Percentiles rank a stretch among this genome's conserved stretches.
Evolutionary conservation across 2,797 vertebrate genomes (phyloP).

Genomic region (Peromyscus melanophrys): DNA sequence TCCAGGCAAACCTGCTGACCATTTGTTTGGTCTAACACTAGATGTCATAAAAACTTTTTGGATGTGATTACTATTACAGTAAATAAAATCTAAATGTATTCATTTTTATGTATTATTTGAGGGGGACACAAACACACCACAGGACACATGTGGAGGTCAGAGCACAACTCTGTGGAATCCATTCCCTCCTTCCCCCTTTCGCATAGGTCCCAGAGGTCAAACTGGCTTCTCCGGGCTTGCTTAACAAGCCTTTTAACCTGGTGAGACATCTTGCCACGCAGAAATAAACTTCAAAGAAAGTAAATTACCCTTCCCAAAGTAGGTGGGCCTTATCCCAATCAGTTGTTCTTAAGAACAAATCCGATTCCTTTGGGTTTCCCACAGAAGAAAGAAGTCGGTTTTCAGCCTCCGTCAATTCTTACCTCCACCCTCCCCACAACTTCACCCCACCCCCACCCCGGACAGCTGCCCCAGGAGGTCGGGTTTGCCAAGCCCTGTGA

Average conservation of each 20-base stretch:
- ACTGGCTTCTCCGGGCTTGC: too few species aligned
- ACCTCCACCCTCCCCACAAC: neutral
- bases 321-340: neutral
- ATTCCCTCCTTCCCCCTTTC: neutral
- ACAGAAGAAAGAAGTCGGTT: conserved; percentile 1
- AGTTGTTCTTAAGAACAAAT: neutral
- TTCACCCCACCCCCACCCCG: neutral
- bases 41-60: neutral
- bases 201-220: neutral
- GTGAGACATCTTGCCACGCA: neutral
- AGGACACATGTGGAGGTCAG: neutral
- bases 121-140: neutral
- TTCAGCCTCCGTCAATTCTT: neutral
- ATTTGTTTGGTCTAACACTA: neutral
- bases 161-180: neutral
- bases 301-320: neutral
- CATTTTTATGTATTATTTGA: neutral
- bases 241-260: neutral
- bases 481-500: neutral
- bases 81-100: neutral
- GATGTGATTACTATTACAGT: neutral
- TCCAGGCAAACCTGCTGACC: neutral
- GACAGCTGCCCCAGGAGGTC: neutral
- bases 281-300: neutral
- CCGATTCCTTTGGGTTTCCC: neutral